Conservation (phyloP, 1,140 invertebrate genomes). For the Aphelenchoides avenae region DNA sequence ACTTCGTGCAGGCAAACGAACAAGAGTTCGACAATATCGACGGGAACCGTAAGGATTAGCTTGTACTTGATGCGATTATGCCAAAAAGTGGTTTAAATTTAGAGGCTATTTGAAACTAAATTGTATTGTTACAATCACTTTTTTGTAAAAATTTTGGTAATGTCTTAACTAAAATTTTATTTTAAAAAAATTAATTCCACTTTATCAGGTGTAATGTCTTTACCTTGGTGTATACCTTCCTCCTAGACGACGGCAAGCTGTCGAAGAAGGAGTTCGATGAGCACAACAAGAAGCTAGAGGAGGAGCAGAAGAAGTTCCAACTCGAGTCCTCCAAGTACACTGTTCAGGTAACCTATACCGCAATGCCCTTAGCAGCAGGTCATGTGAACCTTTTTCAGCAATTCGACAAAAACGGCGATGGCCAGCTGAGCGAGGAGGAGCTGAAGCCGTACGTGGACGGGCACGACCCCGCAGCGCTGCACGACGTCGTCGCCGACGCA, state of each 20-base stretch:
- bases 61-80: not conserved
- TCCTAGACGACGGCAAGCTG: slow-evolving; percentile 28
- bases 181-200: not conserved
- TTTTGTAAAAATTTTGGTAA: not conserved
- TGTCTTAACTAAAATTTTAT: not conserved
- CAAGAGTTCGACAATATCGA: slow-evolving; percentile 30
- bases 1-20: slow-evolving; percentile 25
- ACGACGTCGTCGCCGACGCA: slow-evolving; percentile 23
- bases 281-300: slow-evolving; percentile 22
- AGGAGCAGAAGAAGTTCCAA: slow-evolving; percentile 20
- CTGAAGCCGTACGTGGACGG: slow-evolving; percentile 22
- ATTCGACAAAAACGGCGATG: slow-evolving; percentile 24
- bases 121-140: not conserved
- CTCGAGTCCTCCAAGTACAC: slow-evolving; percentile 30
- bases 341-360: too few species aligned
- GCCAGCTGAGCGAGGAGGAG: slow-evolving; percentile 27
- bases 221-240: not conserved
- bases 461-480: slow-evolving; percentile 3
- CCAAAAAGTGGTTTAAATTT: too few species aligned
- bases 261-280: slow-evolving; percentile 31
- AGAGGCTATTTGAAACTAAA: slow-evolving; percentile 1
- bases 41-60: slow-evolving; percentile 19
- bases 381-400: slow-evolving; percentile 8
- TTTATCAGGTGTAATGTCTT: not conserved
- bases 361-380: too few species aligned